These are phyloP conservation scores for Myripristis murdjan DNA, from an alignment of 2,797 vertebrate genomes.

Conservation along the genomic window DNA sequence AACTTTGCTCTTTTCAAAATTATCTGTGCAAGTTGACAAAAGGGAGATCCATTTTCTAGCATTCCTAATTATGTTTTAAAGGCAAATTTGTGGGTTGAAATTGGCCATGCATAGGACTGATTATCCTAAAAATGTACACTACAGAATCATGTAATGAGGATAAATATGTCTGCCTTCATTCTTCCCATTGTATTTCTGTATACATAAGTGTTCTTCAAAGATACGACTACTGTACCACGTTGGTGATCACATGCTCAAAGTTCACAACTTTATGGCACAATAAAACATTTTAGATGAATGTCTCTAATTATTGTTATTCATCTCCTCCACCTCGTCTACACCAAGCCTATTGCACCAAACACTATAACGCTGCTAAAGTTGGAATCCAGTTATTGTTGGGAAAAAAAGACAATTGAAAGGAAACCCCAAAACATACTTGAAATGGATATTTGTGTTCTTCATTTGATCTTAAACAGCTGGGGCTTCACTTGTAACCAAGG, in stretches of 20 bases:
- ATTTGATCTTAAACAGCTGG: too few species aligned
- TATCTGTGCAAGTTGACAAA: constrained; percentile 52
- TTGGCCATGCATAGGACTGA: constrained; percentile 22
- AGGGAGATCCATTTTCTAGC: constrained; percentile 57
- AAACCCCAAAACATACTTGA: too few species aligned
- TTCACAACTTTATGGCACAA: constrained; percentile 77
- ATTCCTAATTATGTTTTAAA: constrained; percentile 45
- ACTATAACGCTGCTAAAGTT: too few species aligned
- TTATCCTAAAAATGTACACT: constrained; percentile 26
- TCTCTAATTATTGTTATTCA: constrained; percentile 46
- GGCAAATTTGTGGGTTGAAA: constrained; percentile 37
- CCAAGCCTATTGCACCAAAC: background rate
- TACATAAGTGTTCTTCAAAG: constrained; percentile 50
- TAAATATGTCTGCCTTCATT: constrained; percentile 57
- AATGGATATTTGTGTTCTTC: too few species aligned
- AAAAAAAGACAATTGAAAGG: too few species aligned
- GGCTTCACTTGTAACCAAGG: too few species aligned
- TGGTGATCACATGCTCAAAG: constrained; percentile 66
- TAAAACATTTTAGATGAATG: constrained; percentile 73
- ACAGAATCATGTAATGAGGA: constrained; percentile 42
- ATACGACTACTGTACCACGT: constrained; percentile 51
- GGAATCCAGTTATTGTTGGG: too few species aligned
- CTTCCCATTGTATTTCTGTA: constrained; percentile 54
- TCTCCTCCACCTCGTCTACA: background rate
- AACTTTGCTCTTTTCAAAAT: background rate